Evolutionary conservation across 2,113 vertebrate genomes (phyloP).

Genomic region (Calcarius ornatus): DNA sequence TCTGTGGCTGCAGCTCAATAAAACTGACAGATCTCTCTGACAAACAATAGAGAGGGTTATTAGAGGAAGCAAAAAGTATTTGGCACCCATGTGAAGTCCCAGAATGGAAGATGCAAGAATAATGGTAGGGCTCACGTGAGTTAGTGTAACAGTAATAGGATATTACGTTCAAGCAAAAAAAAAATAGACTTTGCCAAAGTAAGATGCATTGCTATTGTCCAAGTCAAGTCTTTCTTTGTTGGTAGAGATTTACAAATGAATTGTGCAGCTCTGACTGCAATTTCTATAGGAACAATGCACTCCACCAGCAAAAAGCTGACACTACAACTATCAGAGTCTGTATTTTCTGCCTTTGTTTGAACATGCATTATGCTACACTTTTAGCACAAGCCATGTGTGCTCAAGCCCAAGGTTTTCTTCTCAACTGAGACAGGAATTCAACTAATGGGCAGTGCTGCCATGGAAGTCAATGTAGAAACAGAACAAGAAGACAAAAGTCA

Average conservation of each 20-base stretch:
- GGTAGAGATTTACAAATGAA: not conserved
- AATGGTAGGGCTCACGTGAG: not conserved
- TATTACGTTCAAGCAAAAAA: not conserved
- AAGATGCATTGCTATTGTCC: not conserved
- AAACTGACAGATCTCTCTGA: not conserved
- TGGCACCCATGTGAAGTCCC: not conserved
- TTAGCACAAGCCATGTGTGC: not conserved
- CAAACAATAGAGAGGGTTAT: constrained; percentile 4
- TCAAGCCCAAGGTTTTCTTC: not conserved
- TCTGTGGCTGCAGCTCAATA: not conserved
- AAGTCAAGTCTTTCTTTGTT: not conserved
- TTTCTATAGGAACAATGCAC: not conserved
- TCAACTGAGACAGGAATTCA: not conserved
- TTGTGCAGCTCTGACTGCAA: not conserved
- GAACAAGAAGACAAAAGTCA: accelerated
- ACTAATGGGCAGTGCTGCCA: not conserved
- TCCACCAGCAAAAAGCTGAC: not conserved
- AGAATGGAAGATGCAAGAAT: not conserved
- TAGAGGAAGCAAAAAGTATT: not conserved
- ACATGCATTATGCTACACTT: not conserved
- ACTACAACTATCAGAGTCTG: not conserved
- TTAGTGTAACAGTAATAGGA: not conserved
- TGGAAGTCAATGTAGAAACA: not conserved
- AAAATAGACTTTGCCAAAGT: not conserved
- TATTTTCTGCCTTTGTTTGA: not conserved